phyloP scores from a whole-genome alignment of 2,888 invertebrate genomes.

The Resseliella maxima region DNA sequence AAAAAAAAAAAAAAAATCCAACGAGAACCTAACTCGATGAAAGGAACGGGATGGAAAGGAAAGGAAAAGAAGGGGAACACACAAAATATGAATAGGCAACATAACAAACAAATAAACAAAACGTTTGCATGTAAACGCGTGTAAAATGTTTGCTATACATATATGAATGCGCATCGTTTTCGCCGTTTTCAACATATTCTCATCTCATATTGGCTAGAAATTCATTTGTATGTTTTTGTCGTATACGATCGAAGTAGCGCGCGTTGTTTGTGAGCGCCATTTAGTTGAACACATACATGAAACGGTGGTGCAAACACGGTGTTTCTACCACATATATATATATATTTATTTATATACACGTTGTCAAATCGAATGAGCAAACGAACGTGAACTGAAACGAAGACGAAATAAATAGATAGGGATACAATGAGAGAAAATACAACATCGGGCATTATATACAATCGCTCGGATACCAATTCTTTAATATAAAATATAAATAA shows the following conservation, averaged over 20 bases:
- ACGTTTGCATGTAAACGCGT: slow-evolving; percentile 27
- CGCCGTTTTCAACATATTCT: not conserved
- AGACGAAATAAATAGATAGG: not conserved
- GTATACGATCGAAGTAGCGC: not conserved
- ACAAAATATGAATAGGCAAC: slow-evolving; percentile 27
- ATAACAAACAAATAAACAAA: slow-evolving; percentile 50
- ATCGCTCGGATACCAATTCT: slow-evolving; percentile 33
- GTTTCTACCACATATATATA: not conserved
- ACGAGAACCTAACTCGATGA: no score
- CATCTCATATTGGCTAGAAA: not conserved
- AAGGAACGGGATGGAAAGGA: not conserved
- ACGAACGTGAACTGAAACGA: not conserved
- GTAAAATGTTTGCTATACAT: not conserved
- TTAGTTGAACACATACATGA: not conserved
- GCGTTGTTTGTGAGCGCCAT: slow-evolving; percentile 22
- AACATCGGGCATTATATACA: slow-evolving; percentile 24
- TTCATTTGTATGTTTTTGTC: not conserved
- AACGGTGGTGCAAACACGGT: no score
- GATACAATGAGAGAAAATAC: no score
- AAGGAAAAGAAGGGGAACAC: slow-evolving; percentile 44
- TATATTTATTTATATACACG: not conserved
- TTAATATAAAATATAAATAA: no score
- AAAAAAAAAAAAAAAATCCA: no score
- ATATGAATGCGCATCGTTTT: not conserved
- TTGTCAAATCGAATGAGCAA: not conserved